Percentiles rank a stretch among this genome's conserved stretches.
Conservation (phyloP, 2,113 vertebrate genomes). For the Rhipidura dahli region DNA sequence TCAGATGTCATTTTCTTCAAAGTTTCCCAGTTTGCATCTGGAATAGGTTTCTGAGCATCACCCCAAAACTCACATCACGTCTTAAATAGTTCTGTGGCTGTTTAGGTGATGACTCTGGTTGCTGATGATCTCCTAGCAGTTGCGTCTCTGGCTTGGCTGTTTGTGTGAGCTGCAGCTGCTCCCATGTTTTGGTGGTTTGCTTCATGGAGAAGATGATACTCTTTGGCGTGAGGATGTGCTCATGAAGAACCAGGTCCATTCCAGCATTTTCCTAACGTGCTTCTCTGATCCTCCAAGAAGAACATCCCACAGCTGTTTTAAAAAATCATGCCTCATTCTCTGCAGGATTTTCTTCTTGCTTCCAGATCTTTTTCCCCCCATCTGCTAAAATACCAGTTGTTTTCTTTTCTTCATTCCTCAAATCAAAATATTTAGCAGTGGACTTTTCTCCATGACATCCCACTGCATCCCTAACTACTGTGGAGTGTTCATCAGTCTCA, state of each 20-base stretch:
- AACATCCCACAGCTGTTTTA: constrained; percentile 43
- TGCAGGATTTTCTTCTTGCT: constrained; percentile 45
- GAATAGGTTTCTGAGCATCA: background rate
- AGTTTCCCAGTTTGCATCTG: background rate
- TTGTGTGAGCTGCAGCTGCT: background rate
- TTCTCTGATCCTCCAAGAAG: constrained; percentile 20
- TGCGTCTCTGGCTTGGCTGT: background rate
- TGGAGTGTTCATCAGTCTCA: background rate
- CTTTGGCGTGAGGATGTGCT: background rate
- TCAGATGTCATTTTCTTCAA: background rate
- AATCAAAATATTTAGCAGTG: constrained; percentile 55
- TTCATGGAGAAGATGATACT: background rate
- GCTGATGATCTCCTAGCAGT: background rate
- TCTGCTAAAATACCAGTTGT: constrained; percentile 40
- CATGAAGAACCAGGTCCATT: constrained; percentile 8
- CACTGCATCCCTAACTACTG: background rate
- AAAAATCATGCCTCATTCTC: background rate
- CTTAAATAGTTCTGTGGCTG: background rate
- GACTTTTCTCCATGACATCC: constrained; percentile 20
- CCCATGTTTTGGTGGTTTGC: background rate
- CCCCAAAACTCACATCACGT: background rate
- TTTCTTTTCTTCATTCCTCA: constrained; percentile 38
- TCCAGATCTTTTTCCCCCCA: background rate
- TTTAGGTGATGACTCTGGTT: background rate
- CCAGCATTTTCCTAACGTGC: background rate